Evolutionary conservation across 2,888 invertebrate genomes (phyloP), one percentile per base, ranked within the genome.

Genomic region (Loripinus fragilis): DNA sequence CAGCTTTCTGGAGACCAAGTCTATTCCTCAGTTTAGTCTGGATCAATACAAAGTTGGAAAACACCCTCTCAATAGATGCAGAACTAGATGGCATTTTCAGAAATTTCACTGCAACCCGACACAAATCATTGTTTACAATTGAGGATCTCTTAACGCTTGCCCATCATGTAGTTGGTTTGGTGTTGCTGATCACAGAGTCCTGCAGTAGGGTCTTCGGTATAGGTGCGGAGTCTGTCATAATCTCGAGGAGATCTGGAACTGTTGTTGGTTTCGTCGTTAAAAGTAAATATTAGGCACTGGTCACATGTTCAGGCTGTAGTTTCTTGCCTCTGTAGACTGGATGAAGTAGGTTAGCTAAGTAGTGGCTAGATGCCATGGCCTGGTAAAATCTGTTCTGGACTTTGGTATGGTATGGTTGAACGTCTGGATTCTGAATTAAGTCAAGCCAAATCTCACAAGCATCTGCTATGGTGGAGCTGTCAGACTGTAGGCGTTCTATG

Each of bases 1-100:
- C 75, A 38, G 67, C 52, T 42, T 72, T 78, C n/a, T 74, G 30
- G 2, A 81, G 0, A 17, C 78, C 78, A 17, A 76, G 69, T 55
- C 65, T 73, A 66, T 81, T 81, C 25, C 81, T 65, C 15, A 81
- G 71, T 38, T 78, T 76, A 17, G 76, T 81, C 45, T 81, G 76
- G n/a, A 81, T 74, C 5, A 70, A 0, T 30, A 72, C 64, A 60
- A 82, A 78, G 52, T 79, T 81, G 12, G 76, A 74, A 38, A 82
- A 79, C 15, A 79, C 66, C 8, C 74, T 28, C 64, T 82, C 79
- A 23, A 74, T 30, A 0, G 74, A 73, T 5, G 78, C 78, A 30
- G 76, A 74, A 68, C 76, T 76, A n/a, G 71, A 25, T 50, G 81
- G 75, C 81, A 78, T 78, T 33, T 23, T 17, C n/a, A 76, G 30